Conservation (phyloP, 2,797 vertebrate genomes). For the Amblyopsis hoosieri region DNA sequence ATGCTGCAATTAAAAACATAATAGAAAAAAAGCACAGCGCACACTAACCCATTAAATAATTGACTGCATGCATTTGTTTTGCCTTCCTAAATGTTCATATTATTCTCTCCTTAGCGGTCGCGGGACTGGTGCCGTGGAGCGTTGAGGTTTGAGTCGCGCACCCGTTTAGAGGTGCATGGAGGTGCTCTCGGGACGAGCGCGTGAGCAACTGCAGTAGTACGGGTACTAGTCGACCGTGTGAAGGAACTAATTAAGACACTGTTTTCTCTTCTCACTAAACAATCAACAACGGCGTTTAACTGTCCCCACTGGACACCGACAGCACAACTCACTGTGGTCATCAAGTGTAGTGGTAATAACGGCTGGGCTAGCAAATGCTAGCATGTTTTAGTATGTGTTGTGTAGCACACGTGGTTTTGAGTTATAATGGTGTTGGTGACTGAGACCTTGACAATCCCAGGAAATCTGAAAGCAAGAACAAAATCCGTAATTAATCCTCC, state of each 20-base stretch:
- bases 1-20: slow-evolving; percentile 44
- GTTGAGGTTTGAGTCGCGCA: slow-evolving; percentile 33
- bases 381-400: slow-evolving; percentile 20
- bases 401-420: slow-evolving; percentile 16
- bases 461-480: slow-evolving; percentile 7
- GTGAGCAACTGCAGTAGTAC: slow-evolving; percentile 30
- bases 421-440: slow-evolving; percentile 32
- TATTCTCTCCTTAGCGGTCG: slow-evolving; percentile 60
- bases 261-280: slow-evolving; percentile 61
- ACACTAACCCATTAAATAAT: slow-evolving; percentile 67
- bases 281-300: slow-evolving; percentile 63
- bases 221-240: slow-evolving; percentile 26
- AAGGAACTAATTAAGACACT: slow-evolving; percentile 63
- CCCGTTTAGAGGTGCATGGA: slow-evolving; percentile 33
- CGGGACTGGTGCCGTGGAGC: slow-evolving; percentile 37
- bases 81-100: slow-evolving; percentile 65
- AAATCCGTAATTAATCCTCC: slow-evolving; percentile 29
- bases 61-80: slow-evolving; percentile 70
- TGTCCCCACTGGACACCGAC: slow-evolving; percentile 41
- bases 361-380: slow-evolving; percentile 14
- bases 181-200: slow-evolving; percentile 30
- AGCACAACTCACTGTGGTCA: slow-evolving; percentile 40
- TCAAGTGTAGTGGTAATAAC: slow-evolving; percentile 51
- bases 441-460: slow-evolving; percentile 22
- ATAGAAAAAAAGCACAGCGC: slow-evolving; percentile 43